These are phyloP conservation scores for Endomychus coccineus DNA, from an alignment of 2,888 invertebrate species.

Conservation along the genomic window DNA sequence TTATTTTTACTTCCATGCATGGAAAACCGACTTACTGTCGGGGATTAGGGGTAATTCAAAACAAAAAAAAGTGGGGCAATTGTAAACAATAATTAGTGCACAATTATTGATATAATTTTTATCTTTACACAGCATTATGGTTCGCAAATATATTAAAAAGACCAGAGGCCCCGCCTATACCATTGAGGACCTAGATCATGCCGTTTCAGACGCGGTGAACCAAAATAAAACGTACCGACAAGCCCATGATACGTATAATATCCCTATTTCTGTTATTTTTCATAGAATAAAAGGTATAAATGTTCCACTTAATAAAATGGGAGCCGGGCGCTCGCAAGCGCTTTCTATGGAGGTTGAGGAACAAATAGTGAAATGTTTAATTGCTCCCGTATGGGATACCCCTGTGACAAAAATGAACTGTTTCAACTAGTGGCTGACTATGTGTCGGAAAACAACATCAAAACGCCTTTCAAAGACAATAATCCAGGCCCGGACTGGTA, in stretches of 20 bases:
- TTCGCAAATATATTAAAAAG: conserved; percentile 3
- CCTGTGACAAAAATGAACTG: conserved; percentile 3
- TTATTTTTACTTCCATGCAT: conserved; percentile 23
- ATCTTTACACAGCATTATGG: background rate
- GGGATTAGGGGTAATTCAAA: conserved; percentile 3
- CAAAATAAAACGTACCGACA: conserved; percentile 4
- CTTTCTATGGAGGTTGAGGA: conserved; percentile 3
- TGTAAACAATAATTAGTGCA: too few species aligned
- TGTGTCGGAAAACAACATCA: conserved; percentile 22
- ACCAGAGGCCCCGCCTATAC: conserved; percentile 2
- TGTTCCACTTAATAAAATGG: conserved; percentile 3
- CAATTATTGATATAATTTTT: background rate
- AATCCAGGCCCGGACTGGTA: conserved; percentile 30
- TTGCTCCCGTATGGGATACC: conserved; percentile 2
- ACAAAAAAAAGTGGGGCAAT: conserved; percentile 4
- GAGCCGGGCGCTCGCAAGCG: conserved; percentile 1
- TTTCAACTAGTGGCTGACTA: conserved; percentile 6
- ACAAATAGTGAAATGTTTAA: conserved; percentile 3
- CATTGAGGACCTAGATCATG: conserved; percentile 3
- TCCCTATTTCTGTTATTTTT: conserved; percentile 2
- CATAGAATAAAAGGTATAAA: conserved; percentile 4
- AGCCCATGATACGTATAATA: background rate
- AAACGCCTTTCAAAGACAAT: conserved; percentile 30
- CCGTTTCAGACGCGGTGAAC: conserved; percentile 4
- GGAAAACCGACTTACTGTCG: conserved; percentile 17